These are phyloP conservation scores for Cataglyphis albicans DNA, from an alignment of 2,888 invertebrate genomes.

Conservation along the genomic window DNA sequence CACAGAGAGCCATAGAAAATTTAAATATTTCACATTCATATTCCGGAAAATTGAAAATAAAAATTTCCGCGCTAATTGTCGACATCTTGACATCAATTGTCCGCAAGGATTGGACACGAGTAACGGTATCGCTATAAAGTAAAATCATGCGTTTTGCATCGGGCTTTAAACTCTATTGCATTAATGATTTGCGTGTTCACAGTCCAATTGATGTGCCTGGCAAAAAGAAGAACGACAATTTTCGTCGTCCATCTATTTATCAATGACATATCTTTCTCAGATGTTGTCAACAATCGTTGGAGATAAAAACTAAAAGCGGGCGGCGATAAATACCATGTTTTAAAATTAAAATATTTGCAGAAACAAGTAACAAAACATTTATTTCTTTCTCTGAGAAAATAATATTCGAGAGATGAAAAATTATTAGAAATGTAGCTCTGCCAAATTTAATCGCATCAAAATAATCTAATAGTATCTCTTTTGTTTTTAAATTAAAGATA, in stretches of 20 bases:
- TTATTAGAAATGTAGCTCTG: neutral
- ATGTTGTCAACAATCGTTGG: neutral
- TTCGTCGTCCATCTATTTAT: conserved; percentile 27
- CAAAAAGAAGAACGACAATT: conserved; percentile 10
- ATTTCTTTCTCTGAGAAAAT: neutral
- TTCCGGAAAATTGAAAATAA: too few relatives aligned
- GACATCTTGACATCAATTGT: conserved; percentile 28
- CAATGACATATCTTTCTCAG: conserved; percentile 30
- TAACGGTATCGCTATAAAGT: conserved; percentile 40
- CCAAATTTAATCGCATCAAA: conserved; percentile 7
- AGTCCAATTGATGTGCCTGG: conserved; percentile 19
- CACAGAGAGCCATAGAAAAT: neutral
- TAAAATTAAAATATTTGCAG: conserved; percentile 10
- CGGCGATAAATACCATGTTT: conserved; percentile 16
- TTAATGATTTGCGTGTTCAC: conserved; percentile 42
- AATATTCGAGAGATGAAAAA: neutral
- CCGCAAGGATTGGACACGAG: conserved; percentile 29
- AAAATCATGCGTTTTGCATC: conserved; percentile 51
- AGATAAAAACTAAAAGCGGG: neutral
- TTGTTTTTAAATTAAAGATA: neutral
- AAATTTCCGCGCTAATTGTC: conserved; percentile 5
- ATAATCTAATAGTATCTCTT: neutral
- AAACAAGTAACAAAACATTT: conserved; percentile 5
- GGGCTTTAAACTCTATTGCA: neutral
- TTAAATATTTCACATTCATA: neutral